Conservation (phyloP, 2,888 invertebrate species). For the Leptopterna dolabrata region DNA sequence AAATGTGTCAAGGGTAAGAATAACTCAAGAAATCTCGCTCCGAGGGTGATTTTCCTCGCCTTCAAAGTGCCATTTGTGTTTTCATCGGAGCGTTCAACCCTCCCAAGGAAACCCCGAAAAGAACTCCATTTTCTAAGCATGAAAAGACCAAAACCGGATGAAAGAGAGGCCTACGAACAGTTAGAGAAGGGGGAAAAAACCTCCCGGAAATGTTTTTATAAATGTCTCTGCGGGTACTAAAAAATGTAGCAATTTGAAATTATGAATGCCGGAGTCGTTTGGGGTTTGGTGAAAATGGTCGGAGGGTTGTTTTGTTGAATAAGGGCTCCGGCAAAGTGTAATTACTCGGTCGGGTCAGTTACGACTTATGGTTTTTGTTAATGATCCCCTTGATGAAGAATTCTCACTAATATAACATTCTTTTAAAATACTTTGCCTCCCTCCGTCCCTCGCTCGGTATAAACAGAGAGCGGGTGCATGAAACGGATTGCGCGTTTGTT, state of each 20-base stretch:
- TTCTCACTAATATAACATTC: constrained; percentile 46
- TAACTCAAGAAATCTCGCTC: background rate
- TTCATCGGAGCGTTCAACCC: background rate
- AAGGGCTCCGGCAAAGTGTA: background rate
- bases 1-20: background rate
- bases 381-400: constrained; percentile 48
- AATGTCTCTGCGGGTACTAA: constrained; percentile 33
- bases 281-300: background rate
- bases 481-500: constrained; percentile 41
- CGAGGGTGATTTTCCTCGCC: background rate
- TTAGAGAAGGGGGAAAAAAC: background rate
- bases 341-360: constrained; percentile 42
- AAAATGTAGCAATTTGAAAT: constrained; percentile 46
- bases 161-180: background rate
- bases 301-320: background rate
- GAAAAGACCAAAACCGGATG: background rate
- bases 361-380: constrained; percentile 46
- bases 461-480: background rate
- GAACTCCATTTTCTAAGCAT: background rate
- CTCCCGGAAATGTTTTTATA: constrained; percentile 16
- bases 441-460: background rate
- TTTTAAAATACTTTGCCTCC: constrained; percentile 28
- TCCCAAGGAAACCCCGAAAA: background rate
- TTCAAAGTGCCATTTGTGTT: background rate
- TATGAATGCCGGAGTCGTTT: constrained; percentile 27